Evolutionary conservation across 2,797 vertebrate genomes (phyloP).

Genomic region (Chloroceryle inda): DNA sequence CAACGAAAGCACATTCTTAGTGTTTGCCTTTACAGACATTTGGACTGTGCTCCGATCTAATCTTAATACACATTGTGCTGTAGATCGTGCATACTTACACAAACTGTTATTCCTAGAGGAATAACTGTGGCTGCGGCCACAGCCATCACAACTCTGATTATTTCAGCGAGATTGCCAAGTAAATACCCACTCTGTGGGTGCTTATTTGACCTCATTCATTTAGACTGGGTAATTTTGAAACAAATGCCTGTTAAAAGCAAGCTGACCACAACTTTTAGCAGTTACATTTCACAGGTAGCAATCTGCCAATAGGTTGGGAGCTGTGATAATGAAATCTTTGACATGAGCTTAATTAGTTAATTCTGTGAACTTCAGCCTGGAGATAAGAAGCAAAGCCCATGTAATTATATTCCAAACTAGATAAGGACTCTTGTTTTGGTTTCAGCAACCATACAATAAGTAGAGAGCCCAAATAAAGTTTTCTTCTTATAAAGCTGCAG

Average conservation of each 20-base stretch:
- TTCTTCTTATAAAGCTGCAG: too few relatives aligned
- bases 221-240: conserved; percentile 16
- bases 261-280: not conserved
- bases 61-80: not conserved
- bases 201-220: not conserved
- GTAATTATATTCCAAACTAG: not conserved
- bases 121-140: conserved; percentile 1
- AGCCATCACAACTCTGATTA: not conserved
- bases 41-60: not conserved
- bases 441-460: not conserved
- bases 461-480: not conserved
- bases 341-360: not conserved
- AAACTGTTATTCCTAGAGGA: conserved; percentile 3
- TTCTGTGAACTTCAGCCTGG: not conserved
- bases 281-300: not conserved
- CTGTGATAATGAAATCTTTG: not conserved
- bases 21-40: not conserved
- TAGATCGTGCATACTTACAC: not conserved
- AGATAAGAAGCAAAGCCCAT: not conserved
- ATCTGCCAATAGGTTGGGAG: not conserved
- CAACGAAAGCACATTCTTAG: not conserved
- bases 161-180: conserved; percentile 3
- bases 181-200: conserved; percentile 4
- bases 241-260: conserved; percentile 7
- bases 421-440: not conserved